Evolutionary conservation across 2,888 invertebrate genomes (phyloP), one percentile per base, ranked within the genome.

Genomic region (Synergus gifuensis): DNA sequence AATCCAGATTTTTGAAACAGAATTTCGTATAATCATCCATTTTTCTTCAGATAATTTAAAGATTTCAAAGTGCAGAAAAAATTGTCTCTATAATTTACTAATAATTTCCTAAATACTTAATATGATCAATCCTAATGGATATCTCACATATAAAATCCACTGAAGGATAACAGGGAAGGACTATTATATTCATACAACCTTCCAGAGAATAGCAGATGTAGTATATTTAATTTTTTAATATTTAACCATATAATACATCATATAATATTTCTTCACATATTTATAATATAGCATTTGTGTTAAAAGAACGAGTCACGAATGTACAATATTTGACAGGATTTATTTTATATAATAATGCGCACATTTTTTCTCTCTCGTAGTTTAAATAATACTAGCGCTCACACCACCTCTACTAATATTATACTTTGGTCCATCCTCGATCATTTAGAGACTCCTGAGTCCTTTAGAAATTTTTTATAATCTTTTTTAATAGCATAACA

Each of bases 311-410:
- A 84, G 85, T 85, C 83, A 85, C 86, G 85, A 89, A 89, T 89
- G 86, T 89, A 89, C 88, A 89, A 88, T 89, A 88, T 89, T 88
- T 87, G 87, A 89, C 88, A 88, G 86, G 82, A 85, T 84, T 78
- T 84, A 84, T 86, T 84, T 86, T 86, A 85, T 83, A 83, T 82
- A 82, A 78, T n/a, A n/a, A n/a, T n/a, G n/a, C n/a, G n/a, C 22
- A 22, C 22, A 22, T 16, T 46, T 12, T 42, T 42, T 78, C 8
- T 69, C 46, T 69, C 80, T 83, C 69, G 82, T 87, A 76, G 67
- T 84, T 83, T 86, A 86, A 87, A 85, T 86, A 85, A 83, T 84
- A 82, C 84, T 80, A 87, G 81, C 82, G 80, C 79, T 84, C 77
- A 60, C 81, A 69, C 80, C 58, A 81, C 22, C 22, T 22, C 69